Evolutionary conservation across 2,888 invertebrate genomes (phyloP).

Genomic region (Nephrotoma guestfalica): DNA sequence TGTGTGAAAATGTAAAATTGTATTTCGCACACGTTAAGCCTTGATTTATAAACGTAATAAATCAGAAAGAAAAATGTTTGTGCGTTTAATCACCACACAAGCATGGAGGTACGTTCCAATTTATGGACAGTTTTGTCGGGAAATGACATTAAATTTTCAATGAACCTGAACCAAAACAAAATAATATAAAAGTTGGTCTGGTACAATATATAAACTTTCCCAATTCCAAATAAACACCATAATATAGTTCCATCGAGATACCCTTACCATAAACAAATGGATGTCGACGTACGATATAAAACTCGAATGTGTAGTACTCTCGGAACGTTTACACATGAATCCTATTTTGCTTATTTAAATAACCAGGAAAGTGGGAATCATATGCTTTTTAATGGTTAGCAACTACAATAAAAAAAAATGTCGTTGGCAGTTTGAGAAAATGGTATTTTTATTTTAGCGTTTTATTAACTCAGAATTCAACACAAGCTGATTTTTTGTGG

Average conservation of each 20-base stretch:
- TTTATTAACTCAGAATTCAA: not conserved
- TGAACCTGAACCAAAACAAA: not conserved
- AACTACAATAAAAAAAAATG: not conserved
- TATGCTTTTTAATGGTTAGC: not conserved
- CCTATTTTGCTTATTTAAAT: not conserved
- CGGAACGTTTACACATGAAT: not conserved
- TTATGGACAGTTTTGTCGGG: not conserved
- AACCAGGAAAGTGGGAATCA: not conserved
- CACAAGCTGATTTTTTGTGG: not conserved
- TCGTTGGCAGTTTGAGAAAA: not conserved
- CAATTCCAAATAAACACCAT: not conserved
- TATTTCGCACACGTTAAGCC: not conserved
- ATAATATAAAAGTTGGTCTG: not conserved
- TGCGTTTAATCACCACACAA: not conserved
- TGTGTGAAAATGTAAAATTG: not conserved
- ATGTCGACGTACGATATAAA: not conserved
- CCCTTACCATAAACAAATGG: not conserved
- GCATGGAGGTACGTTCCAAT: not conserved
- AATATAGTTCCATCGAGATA: not conserved
- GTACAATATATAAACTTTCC: not conserved
- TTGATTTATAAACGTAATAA: not conserved
- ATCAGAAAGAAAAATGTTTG: not conserved
- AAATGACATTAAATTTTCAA: not conserved
- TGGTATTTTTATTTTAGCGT: not conserved
- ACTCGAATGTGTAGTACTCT: not conserved